These are phyloP conservation scores for Chrysolina haemoptera DNA, from an alignment of 2,888 invertebrate genomes.

Conservation along the genomic window DNA sequence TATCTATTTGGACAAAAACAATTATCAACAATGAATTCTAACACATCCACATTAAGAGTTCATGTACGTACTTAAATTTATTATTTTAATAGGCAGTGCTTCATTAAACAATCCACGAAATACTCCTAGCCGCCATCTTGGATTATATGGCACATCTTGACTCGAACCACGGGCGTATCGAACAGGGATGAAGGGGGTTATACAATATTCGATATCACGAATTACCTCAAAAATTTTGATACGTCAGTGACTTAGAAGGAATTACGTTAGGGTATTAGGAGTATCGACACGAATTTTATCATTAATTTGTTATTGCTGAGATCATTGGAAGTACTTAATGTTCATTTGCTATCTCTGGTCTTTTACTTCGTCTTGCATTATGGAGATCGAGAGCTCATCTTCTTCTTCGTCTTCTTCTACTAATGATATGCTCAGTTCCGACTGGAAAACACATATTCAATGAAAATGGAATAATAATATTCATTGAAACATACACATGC, in stretches of 20 bases:
- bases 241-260: not conserved
- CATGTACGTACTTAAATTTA: slow-evolving; percentile 50
- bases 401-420: slow-evolving; percentile 61
- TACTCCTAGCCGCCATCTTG: slow-evolving; percentile 20
- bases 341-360: slow-evolving; percentile 37
- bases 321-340: slow-evolving; percentile 53
- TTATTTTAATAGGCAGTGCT: slow-evolving; percentile 61
- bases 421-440: slow-evolving; percentile 66
- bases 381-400: slow-evolving; percentile 52
- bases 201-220: not conserved
- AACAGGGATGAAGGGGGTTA: not conserved
- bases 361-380: slow-evolving; percentile 52
- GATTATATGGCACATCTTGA: slow-evolving; percentile 1
- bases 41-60: slow-evolving; percentile 54
- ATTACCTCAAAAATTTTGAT: not conserved
- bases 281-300: not conserved
- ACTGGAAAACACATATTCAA: slow-evolving; percentile 57
- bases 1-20: slow-evolving; percentile 62
- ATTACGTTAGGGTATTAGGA: not conserved
- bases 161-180: slow-evolving; percentile 8
- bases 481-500: too few species aligned
- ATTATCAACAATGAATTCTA: slow-evolving; percentile 58
- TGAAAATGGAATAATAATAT: not conserved
- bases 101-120: slow-evolving; percentile 43
- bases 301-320: slow-evolving; percentile 59